phyloP scores from a whole-genome alignment of 2,888 invertebrate genomes.

The Ommatoiulus sabulosus region DNA sequence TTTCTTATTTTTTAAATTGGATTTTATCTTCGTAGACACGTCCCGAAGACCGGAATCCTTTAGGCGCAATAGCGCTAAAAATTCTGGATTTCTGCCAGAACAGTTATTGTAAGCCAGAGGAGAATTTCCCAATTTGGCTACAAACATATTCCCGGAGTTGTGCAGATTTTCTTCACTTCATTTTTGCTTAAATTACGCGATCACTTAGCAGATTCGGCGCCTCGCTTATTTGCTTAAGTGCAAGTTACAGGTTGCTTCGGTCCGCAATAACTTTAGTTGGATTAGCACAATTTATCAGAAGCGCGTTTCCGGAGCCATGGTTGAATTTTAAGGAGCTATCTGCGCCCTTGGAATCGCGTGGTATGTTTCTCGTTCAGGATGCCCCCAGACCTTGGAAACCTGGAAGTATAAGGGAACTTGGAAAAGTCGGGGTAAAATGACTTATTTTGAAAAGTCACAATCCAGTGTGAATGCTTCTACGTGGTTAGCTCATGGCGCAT shows the following conservation, averaged over 20 bases:
- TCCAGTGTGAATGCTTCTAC: too few relatives aligned
- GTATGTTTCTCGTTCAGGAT: too few relatives aligned
- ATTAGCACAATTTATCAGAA: neutral
- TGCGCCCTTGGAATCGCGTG: too few relatives aligned
- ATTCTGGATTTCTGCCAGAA: neutral
- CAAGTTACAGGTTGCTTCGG: neutral
- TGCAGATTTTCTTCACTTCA: slow-evolving; percentile 30
- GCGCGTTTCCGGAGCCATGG: neutral
- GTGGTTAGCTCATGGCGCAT: too few relatives aligned
- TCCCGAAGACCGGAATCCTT: neutral
- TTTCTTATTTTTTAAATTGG: neutral
- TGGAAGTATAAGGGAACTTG: too few relatives aligned
- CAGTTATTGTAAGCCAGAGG: neutral
- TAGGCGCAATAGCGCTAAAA: neutral
- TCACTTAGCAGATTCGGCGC: neutral
- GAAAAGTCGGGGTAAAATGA: too few relatives aligned
- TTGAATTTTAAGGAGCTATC: neutral
- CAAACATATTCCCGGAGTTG: neutral
- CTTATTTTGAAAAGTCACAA: too few relatives aligned
- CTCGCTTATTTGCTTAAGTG: slow-evolving; percentile 8
- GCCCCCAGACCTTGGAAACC: too few relatives aligned
- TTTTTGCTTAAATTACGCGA: slow-evolving; percentile 9
- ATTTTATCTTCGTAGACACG: neutral
- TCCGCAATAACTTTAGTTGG: neutral
- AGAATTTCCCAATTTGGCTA: neutral